Percentiles rank a stretch among this genome's conserved stretches.
These are phyloP conservation scores for Nasonia longicornis DNA, from an alignment of 1,140 invertebrate species.

Conservation along the genomic window DNA sequence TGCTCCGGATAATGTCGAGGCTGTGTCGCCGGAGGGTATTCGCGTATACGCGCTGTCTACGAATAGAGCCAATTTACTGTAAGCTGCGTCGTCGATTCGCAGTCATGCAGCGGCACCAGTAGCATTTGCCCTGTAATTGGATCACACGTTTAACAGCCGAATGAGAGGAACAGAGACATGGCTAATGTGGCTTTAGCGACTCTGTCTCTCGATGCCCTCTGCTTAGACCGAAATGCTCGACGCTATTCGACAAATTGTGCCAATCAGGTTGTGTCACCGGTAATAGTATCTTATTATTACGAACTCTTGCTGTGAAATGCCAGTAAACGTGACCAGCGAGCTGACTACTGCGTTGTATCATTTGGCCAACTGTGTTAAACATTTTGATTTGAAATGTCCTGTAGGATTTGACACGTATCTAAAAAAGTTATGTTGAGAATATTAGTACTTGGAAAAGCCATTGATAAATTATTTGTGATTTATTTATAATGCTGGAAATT, in stretches of 20 bases:
- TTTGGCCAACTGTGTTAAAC: constrained; percentile 8
- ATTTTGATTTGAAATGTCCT: constrained; percentile 37
- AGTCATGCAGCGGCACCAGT: constrained; percentile 37
- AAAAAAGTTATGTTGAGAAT: too few relatives aligned
- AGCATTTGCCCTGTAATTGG: constrained; percentile 62
- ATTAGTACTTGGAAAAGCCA: too few relatives aligned
- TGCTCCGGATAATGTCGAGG: constrained; percentile 18
- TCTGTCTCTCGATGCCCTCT: not conserved
- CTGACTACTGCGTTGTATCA: not conserved
- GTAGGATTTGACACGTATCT: not conserved
- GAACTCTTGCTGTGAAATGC: not conserved
- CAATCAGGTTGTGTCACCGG: constrained; percentile 22
- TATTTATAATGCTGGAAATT: too few relatives aligned
- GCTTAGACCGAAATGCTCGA: not conserved
- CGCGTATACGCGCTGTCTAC: constrained; percentile 65
- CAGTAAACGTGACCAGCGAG: not conserved
- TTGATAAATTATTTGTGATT: too few relatives aligned
- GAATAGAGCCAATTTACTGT: constrained; percentile 65
- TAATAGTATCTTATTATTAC: constrained; percentile 15
- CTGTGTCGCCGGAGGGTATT: constrained; percentile 56
- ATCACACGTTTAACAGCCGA: constrained; percentile 48
- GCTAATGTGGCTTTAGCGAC: not conserved
- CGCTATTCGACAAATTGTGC: constrained; percentile 42
- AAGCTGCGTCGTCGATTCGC: constrained; percentile 48
- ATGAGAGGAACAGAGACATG: not conserved